A percentile compares a stretch with the other conserved stretches of the same genome.
Evolutionary conservation across 2,888 invertebrate genomes (phyloP).

Genomic region (Erebia aethiops): DNA sequence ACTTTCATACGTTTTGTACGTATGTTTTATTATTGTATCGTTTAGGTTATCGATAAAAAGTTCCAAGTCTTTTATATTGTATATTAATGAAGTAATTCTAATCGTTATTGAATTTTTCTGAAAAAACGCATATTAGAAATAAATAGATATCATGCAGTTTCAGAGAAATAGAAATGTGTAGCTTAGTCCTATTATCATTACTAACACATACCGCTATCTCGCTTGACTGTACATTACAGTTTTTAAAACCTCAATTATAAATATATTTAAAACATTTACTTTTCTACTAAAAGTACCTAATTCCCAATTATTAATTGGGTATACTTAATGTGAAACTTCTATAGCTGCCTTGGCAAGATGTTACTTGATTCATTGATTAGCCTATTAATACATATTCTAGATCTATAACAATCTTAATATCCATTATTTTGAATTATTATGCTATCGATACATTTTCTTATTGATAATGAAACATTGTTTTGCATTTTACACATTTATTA

Average conservation of each 20-base stretch:
- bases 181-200: slow-evolving; percentile 8
- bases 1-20: neutral
- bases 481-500: slow-evolving; percentile 7
- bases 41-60: neutral
- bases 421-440: neutral
- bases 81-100: neutral
- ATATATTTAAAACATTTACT: slow-evolving; percentile 5
- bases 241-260: neutral
- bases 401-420: neutral
- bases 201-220: neutral
- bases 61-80: neutral
- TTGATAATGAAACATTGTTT: neutral
- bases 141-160: neutral
- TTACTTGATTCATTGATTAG: neutral
- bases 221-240: neutral
- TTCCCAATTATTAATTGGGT: neutral
- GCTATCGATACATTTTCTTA: neutral
- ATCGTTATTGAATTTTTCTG: neutral
- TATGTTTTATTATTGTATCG: neutral
- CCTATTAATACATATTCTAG: neutral
- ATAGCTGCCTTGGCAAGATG: neutral
- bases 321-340: slow-evolving; percentile 11
- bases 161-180: too few relatives aligned
- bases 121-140: neutral
- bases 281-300: neutral